These are phyloP conservation scores for Nebria ingens DNA, from an alignment of 1,140 invertebrate genomes.

Conservation along the genomic window DNA sequence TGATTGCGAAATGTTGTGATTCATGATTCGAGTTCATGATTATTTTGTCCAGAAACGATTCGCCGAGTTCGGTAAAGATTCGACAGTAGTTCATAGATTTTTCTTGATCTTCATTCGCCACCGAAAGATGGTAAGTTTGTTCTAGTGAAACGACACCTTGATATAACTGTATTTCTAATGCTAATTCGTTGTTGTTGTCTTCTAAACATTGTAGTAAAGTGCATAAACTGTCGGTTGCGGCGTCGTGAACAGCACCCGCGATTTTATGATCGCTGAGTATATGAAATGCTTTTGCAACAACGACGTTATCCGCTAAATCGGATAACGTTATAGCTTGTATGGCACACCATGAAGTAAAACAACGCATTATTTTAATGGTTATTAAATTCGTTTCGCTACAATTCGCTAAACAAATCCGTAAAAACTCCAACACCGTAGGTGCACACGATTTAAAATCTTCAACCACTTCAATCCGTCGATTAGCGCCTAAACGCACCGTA, in stretches of 20 bases:
- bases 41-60: slow-evolving; percentile 81
- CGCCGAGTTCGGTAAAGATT: slow-evolving; percentile 90
- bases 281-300: slow-evolving; percentile 58
- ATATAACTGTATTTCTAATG: slow-evolving; percentile 69
- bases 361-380: slow-evolving; percentile 54
- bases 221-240: slow-evolving; percentile 84
- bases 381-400: slow-evolving; percentile 43
- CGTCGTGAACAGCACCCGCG: slow-evolving; percentile 68
- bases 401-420: slow-evolving; percentile 59
- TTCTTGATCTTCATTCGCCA: slow-evolving; percentile 86
- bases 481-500: slow-evolving; percentile 73
- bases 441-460: slow-evolving; percentile 61
- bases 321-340: slow-evolving; percentile 57
- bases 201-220: slow-evolving; percentile 69
- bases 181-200: slow-evolving; percentile 56
- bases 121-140: slow-evolving; percentile 80
- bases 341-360: slow-evolving; percentile 71
- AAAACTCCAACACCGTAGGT: slow-evolving; percentile 57
- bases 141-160: slow-evolving; percentile 71
- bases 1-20: slow-evolving; percentile 67
- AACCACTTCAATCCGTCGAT: slow-evolving; percentile 74
- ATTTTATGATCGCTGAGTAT: slow-evolving; percentile 48
- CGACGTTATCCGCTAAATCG: slow-evolving; percentile 53
- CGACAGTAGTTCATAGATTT: slow-evolving; percentile 86
- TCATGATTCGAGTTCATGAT: slow-evolving; percentile 44